Conservation (phyloP, 2,888 invertebrate species). For the Deilephila elpenor region DNA sequence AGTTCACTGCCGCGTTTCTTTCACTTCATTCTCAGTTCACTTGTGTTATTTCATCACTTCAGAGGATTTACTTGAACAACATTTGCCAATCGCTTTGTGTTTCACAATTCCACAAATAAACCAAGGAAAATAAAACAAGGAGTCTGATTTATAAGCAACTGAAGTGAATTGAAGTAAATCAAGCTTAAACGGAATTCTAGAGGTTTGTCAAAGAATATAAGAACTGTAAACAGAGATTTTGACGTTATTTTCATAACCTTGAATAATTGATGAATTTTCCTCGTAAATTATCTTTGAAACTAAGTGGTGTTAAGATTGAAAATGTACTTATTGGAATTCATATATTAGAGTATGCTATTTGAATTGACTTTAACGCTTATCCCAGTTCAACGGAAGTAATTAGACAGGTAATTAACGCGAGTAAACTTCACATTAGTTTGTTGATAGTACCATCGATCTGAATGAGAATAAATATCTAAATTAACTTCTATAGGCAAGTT, state of each 20-base stretch:
- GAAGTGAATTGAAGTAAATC: not conserved
- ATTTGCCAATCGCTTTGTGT: not conserved
- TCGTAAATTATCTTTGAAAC: too few relatives aligned
- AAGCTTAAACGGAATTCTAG: constrained; percentile 2
- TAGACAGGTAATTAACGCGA: too few relatives aligned
- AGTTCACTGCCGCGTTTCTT: not conserved
- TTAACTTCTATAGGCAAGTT: too few relatives aligned
- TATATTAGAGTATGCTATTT: too few relatives aligned
- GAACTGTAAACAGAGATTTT: not conserved
- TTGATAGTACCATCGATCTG: too few relatives aligned
- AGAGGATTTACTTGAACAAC: not conserved
- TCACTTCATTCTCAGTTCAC: not conserved
- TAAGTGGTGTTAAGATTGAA: too few relatives aligned
- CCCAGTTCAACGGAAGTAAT: too few relatives aligned
- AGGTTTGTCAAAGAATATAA: not conserved
- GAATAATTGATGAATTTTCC: not conserved
- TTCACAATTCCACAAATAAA: constrained; percentile 2
- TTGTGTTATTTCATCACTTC: not conserved
- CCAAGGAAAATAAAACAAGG: not conserved
- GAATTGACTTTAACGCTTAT: too few relatives aligned
- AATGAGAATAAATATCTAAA: too few relatives aligned
- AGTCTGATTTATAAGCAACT: not conserved
- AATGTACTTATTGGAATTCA: too few relatives aligned
- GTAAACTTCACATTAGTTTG: too few relatives aligned
- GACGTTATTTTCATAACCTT: not conserved